These are phyloP conservation scores for Sebastes glaucus DNA, from an alignment of 2,797 vertebrate species.

Conservation along the genomic window DNA sequence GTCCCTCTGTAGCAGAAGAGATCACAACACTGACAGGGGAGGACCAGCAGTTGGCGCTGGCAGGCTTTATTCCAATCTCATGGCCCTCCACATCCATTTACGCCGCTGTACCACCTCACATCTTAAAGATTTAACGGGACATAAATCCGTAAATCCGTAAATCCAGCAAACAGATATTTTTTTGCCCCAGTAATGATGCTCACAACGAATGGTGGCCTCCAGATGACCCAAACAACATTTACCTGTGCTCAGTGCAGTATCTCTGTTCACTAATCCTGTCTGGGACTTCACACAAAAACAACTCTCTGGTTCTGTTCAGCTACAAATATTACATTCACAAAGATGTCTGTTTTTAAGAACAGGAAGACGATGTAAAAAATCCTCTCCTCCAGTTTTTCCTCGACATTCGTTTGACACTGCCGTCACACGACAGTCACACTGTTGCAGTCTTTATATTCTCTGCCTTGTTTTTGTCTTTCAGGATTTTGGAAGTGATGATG, in stretches of 20 bases:
- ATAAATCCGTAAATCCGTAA: neutral
- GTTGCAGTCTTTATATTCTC: neutral
- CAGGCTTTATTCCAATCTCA: neutral
- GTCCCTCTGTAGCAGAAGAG: neutral
- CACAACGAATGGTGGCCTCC: neutral
- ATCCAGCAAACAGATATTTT: neutral
- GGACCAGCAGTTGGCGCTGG: slow-evolving; percentile 53
- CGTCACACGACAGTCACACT: neutral
- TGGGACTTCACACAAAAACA: neutral
- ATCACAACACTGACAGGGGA: neutral
- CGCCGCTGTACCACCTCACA: neutral
- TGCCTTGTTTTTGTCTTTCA: slow-evolving; percentile 68
- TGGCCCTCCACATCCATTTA: neutral
- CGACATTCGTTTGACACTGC: neutral
- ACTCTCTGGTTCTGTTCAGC: neutral
- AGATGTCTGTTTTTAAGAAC: neutral
- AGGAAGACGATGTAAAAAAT: neutral
- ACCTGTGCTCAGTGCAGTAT: neutral
- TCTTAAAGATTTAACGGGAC: neutral
- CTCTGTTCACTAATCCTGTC: neutral
- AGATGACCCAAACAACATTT: neutral
- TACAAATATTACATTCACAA: neutral
- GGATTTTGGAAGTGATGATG: slow-evolving; percentile 95
- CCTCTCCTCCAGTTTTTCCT: neutral
- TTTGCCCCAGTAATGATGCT: neutral